Evolutionary conservation across 2,113 vertebrate genomes (phyloP), one percentile per base, ranked within the genome.

Genomic region (Agelaius tricolor): DNA sequence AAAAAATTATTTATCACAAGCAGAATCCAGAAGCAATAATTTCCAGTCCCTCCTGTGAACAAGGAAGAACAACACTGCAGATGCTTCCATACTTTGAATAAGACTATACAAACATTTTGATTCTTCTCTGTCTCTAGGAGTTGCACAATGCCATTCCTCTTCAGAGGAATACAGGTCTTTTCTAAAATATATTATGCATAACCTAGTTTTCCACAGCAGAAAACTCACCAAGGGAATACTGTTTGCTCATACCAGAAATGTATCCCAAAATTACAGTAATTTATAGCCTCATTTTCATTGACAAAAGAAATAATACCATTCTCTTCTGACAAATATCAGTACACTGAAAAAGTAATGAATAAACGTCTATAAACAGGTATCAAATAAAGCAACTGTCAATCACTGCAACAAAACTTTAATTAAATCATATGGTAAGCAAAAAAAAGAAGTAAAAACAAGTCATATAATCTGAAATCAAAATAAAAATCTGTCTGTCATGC

Each of bases 321-420:
- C 90, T 96, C 75, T 93, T 96, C 93, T 83, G 77, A 92, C 91
- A 94, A 97, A 95, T 72, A 96, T 69, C 82, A 77, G 84, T 85
- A 92, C 66, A 77, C 35, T 62, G 59, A 73, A 92, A 90, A 87
- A 94, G 90, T 82, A 92, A 84, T 58, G 41, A 93, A 93, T 86
- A 94, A 91, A 92, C 52, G 58, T 49, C 93, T 97, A 96, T 93
- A 97, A 97, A 95, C 94, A 98, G 90, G 88, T 94, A 92, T 94
- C 95, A 97, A 93, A 93, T 37, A 67, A 93, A 97, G 95, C 94
- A 97, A 97, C 93, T 96, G 97, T 83, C 97, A 97, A 97, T 95
- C 82, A 87, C 44, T 87, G 77, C 54, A 94, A 92, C 79, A 78
- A 96, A 97, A 89, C 94, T 97, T 96, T 94, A 97, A 97, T 97